Evolutionary conservation across 2,113 vertebrate genomes (phyloP), one percentile per base, ranked within the genome.

Genomic region (Thamnaconus septentrionalis): DNA sequence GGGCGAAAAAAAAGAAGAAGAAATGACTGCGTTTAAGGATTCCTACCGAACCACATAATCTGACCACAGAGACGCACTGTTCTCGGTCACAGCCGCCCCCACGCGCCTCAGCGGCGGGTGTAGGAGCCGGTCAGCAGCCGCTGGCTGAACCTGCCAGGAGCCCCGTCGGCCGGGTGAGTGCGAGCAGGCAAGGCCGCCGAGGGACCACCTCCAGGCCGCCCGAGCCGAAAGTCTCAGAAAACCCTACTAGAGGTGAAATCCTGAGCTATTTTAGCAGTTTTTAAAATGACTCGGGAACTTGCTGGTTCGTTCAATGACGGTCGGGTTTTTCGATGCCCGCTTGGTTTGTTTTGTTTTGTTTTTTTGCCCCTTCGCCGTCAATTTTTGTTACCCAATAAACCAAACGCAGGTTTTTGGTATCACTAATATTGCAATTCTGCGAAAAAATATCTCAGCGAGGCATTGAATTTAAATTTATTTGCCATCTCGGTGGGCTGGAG

Each of bases 1-100:
- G 78, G n/a, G n/a, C n/a, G 56, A 79, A 83, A 82, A 80, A 65
- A 69, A 83, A 59, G 78, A 83, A 82, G 78, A 65, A 69, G 82
- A 52, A 83, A 76, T 70, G 59, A 60, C 70, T 77, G 75, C 65
- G 71, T 77, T 31, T 66, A 78, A 86, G 75, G 69, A 78, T 78
- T 81, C 79, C 74, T 5, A 72, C 61, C 18, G 56, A 84, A 86
- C 85, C 83, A 75, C 81, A 85, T 54, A 70, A 83, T 84, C 78
- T 81, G 79, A 86, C 85, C 84, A 77, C 83, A 84, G 78, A 84
- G 75, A 72, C 78, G 74, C 64, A 75, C 73, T 86, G 84, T 82
- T 80, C 72, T 66, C 67, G 73, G 75, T 78, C 82, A 75, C 55
- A 57, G 64, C 73, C 12, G 75, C 65, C 56, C 18, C 49, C 67